phyloP scores from a whole-genome alignment of 1,140 invertebrate genomes.

The Centruroides sculpturatus region DNA sequence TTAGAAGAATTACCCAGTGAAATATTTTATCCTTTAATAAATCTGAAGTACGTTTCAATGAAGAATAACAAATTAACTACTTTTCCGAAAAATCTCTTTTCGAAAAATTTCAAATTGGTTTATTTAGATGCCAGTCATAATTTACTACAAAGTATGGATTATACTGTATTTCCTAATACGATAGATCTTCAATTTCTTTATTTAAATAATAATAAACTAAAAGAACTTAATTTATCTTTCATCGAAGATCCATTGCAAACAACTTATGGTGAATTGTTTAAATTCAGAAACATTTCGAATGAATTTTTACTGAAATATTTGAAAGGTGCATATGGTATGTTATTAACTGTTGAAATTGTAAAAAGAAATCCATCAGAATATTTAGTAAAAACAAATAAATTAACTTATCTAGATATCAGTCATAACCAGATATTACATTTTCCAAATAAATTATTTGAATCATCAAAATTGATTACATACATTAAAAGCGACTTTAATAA shows the following conservation, averaged over 20 bases:
- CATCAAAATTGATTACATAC: too few relatives aligned
- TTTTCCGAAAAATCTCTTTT: conserved; percentile 5
- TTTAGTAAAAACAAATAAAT: too few relatives aligned
- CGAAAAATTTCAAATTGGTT: conserved; percentile 13
- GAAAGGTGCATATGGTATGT: too few relatives aligned
- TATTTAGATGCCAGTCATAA: conserved; percentile 18
- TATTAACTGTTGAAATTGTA: too few relatives aligned
- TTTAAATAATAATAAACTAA: conserved; percentile 9
- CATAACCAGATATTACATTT: too few relatives aligned
- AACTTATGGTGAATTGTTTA: too few relatives aligned
- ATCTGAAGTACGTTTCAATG: conserved; percentile 6
- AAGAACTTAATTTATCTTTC: conserved; percentile 9
- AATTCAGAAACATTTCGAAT: too few relatives aligned
- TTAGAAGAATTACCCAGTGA: conserved; percentile 2
- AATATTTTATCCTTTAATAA: conserved; percentile 1
- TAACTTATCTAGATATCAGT: too few relatives aligned
- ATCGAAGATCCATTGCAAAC: neutral
- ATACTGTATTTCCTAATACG: conserved; percentile 12
- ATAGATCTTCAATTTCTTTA: conserved; percentile 10
- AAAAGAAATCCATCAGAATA: too few relatives aligned
- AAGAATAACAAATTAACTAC: conserved; percentile 6
- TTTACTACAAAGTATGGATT: conserved; percentile 10
- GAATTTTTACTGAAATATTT: too few relatives aligned
- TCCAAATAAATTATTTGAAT: too few relatives aligned
- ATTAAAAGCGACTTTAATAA: too few relatives aligned